These are phyloP conservation scores for Kryptolebias ocellatus DNA, from an alignment of 2,797 vertebrate species.

Conservation along the genomic window DNA sequence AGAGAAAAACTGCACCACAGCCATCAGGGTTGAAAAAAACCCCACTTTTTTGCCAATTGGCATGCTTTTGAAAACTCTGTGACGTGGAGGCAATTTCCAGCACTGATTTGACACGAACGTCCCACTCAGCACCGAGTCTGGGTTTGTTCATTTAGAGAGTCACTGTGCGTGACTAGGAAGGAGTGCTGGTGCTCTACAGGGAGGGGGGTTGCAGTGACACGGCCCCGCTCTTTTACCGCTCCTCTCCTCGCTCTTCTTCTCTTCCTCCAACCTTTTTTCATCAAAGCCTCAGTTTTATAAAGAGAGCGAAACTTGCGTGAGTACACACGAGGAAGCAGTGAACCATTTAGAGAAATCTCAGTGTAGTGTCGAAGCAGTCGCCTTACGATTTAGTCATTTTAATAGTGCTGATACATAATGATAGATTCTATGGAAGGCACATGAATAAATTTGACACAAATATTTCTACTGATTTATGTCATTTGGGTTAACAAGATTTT, in stretches of 20 bases:
- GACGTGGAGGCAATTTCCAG: conserved; percentile 4
- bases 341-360: conserved; percentile 69
- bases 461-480: neutral
- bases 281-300: conserved; percentile 54
- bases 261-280: conserved; percentile 31
- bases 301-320: conserved; percentile 66
- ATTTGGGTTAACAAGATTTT: neutral
- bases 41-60: neutral
- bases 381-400: conserved; percentile 30
- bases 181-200: conserved; percentile 45
- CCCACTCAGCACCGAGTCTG: conserved; percentile 4
- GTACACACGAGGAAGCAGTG: conserved; percentile 39
- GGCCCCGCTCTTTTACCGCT: conserved; percentile 66
- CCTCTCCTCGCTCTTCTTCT: conserved; percentile 35
- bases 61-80: neutral
- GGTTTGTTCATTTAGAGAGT: conserved; percentile 79
- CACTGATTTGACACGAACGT: conserved; percentile 11
- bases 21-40: neutral
- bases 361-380: conserved; percentile 9
- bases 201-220: conserved; percentile 48
- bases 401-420: conserved; percentile 1
- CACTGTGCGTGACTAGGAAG: conserved; percentile 73
- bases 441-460: conserved; percentile 3
- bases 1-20: neutral
- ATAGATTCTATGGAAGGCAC: conserved; percentile 5